Evolutionary conservation across 2,888 invertebrate species (phyloP), one percentile per base, ranked within the genome.

Genomic region (Notocelia uddmanniana): DNA sequence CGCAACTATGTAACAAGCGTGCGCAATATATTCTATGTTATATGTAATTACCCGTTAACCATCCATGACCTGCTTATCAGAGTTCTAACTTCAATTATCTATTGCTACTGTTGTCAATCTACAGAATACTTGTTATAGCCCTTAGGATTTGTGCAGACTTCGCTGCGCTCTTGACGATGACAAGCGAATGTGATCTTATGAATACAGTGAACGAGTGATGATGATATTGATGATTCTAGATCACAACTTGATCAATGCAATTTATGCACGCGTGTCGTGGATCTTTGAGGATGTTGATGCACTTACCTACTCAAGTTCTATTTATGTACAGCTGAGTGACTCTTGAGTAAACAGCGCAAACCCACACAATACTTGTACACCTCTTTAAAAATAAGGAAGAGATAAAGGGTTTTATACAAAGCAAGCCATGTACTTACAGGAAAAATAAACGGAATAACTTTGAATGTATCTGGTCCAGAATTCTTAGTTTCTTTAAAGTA

Each of bases 51-150:
- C 71, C 57, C 45, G 79, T 86, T 84, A 82, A 77, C 81, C 80
- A 85, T 86, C 85, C 88, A 82, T 88, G 88, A 89, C 89, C 87
- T 81, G 83, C 79, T 85, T 87, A 82, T 83, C 77, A 75, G 74
- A 31, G 54, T 60, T 45, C 57, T 73, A 73, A n/a, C n/a, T n/a
- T 78, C 69, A 71, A 45, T 45, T 26, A 60, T 45, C n/a, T 45
- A 60, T 45, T 60, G 3, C n/a, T 9, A 21, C 41, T 41, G 59
- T 1, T 13, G 41, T 3, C 15, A 41, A n/a, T 45, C n/a, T 45
- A 45, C 45, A 45, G n/a, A 45, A n/a, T 45, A 45, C 1, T 45
- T 15, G 45, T n/a, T 45, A 45, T n/a, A n/a, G n/a, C 8, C 13
- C 45, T 8, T 45, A 13, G 13, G 15, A 3, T 45, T n/a, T n/a